phyloP scores from a whole-genome alignment of 2,797 vertebrate species.

The Holocentrus rufus region DNA sequence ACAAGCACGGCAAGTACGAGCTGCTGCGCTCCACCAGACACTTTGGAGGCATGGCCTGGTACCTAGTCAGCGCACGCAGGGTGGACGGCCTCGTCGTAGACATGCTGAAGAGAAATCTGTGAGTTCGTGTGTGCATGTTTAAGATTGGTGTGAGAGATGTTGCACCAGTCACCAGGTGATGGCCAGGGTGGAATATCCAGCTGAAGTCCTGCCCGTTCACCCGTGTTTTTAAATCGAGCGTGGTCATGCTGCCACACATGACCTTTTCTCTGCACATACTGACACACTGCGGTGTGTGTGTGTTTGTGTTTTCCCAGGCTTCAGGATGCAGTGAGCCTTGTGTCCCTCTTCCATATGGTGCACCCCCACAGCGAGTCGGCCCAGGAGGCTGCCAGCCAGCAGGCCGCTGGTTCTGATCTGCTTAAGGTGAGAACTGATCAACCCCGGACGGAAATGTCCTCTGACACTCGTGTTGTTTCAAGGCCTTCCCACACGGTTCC shows the following conservation, averaged over 20 bases:
- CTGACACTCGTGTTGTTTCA: background rate
- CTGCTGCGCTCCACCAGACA: constrained; percentile 91
- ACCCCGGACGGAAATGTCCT: background rate
- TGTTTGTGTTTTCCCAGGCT: constrained; percentile 75
- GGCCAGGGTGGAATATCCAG: too few relatives aligned
- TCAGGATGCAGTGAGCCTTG: constrained; percentile 86
- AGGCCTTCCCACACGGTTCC: background rate
- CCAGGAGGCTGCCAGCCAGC: constrained; percentile 80
- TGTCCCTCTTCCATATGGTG: constrained; percentile 89
- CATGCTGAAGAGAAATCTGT: constrained; percentile 93
- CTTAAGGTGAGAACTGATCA: constrained; percentile 85
- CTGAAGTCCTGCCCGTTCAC: too few relatives aligned
- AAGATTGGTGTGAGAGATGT: background rate
- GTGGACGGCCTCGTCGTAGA: constrained; percentile 92
- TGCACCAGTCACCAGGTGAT: background rate
- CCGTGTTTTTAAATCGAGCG: too few relatives aligned
- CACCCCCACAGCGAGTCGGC: constrained; percentile 89
- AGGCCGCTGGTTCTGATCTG: constrained; percentile 83
- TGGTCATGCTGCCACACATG: background rate
- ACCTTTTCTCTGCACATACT: background rate
- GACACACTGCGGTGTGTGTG: background rate
- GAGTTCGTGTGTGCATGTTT: constrained; percentile 65
- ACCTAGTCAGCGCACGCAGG: constrained; percentile 83
- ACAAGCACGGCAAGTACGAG: constrained; percentile 87
- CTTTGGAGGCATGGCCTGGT: constrained; percentile 94